Evolutionary conservation across 1,140 invertebrate genomes (phyloP).

Genomic region (Drosophila sturtevanti): DNA sequence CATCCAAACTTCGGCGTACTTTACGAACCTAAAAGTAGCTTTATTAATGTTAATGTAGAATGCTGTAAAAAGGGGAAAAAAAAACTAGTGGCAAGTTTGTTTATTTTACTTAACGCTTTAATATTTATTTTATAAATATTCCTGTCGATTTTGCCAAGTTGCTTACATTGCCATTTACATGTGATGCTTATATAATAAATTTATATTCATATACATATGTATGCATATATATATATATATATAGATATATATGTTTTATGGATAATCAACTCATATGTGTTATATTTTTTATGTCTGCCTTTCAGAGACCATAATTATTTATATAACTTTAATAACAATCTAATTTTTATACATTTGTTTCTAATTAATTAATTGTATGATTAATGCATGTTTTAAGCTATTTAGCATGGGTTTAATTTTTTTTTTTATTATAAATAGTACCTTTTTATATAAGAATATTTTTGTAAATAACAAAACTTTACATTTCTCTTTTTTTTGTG

Average conservation of each 20-base stretch:
- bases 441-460: slow-evolving; percentile 21
- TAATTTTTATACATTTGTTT: slow-evolving; percentile 31
- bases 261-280: slow-evolving; percentile 25
- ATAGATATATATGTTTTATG: slow-evolving; percentile 17
- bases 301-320: slow-evolving; percentile 3
- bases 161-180: slow-evolving; percentile 63
- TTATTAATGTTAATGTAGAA: neutral
- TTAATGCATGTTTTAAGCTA: slow-evolving; percentile 41
- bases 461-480: slow-evolving; percentile 26
- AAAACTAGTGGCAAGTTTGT: neutral
- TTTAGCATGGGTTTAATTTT: slow-evolving; percentile 16
- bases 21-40: too few species aligned
- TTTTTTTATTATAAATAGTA: neutral
- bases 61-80: neutral
- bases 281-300: slow-evolving; percentile 10
- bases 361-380: slow-evolving; percentile 31
- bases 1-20: too few species aligned
- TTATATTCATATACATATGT: slow-evolving; percentile 29
- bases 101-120: slow-evolving; percentile 49
- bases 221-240: slow-evolving; percentile 24
- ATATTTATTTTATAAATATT: slow-evolving; percentile 75
- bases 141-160: slow-evolving; percentile 60
- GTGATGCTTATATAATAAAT: slow-evolving; percentile 44
- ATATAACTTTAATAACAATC: slow-evolving; percentile 32
- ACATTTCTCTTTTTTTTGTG: neutral